Evolutionary conservation across 2,113 vertebrate species (phyloP), one percentile per base, ranked within the genome.

Genomic region (Onychostoma macrolepis): DNA sequence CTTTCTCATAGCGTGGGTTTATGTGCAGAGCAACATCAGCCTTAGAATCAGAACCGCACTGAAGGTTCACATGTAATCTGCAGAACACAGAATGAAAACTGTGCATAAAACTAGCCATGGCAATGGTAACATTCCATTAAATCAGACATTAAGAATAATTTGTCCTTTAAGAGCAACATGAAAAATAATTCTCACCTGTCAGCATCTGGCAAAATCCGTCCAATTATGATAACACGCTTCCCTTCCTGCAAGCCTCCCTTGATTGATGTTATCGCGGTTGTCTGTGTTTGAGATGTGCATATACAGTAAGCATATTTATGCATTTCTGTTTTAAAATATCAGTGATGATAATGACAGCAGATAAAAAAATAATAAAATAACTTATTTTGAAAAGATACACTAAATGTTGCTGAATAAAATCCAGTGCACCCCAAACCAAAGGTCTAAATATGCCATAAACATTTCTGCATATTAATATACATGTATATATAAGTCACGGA

Each of bases 1-100:
- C n/a, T 1, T 13, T 4, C 19, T 90, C 86, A 87, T 93, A 95
- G 5, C 92, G 93, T 4, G 93, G 92, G 28, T 94, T 95, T 89
- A 96, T 95, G 87, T 95, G 95, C 61, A 95, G 91, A 75, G 92
- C 93, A 1, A 95, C 84, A 38, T 95, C 91, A 6, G 88, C 30
- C 7, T 28, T 13, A 17, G 10, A 87, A 0, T 0, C 6, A 4
- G 1, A 28, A 61, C 91, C 90, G 0, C 67, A 90, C 67, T 94
- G 91, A 4, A 96, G 83, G 87, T 95, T 89, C 83, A 96, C 90
- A 4, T 17, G 0, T 81, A 94, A 93, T 79, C 94, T 90, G 76
- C 38, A 75, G 10, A 75, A 75, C 72, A 75, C 36, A 74, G 9
- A 74, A 72, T 67, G 2, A 30, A 30, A 67, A 17, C 28, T 4